phyloP scores from a whole-genome alignment of 2,888 invertebrate species.

The Agrilus cyanescens region DNA sequence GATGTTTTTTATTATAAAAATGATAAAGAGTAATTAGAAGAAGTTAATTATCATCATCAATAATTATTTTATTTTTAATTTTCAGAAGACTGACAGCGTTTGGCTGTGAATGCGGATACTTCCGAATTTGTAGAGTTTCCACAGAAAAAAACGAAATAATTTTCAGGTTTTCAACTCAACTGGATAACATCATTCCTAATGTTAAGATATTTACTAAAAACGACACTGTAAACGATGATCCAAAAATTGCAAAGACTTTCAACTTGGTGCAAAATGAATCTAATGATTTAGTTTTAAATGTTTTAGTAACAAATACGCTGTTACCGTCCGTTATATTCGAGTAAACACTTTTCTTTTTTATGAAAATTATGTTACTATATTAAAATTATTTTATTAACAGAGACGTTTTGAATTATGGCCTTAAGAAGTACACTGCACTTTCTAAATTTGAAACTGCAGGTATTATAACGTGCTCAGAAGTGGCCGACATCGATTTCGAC shows the following conservation, averaged over 20 bases:
- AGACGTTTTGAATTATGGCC: slow-evolving; percentile 38
- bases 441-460: slow-evolving; percentile 44
- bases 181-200: slow-evolving; percentile 44
- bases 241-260: not conserved
- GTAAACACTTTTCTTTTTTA: slow-evolving; percentile 27
- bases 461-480: slow-evolving; percentile 46
- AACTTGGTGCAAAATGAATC: not conserved
- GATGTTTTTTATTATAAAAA: slow-evolving; percentile 39
- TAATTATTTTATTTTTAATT: slow-evolving; percentile 8
- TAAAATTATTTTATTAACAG: slow-evolving; percentile 27
- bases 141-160: slow-evolving; percentile 37
- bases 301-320: slow-evolving; percentile 44
- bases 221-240: slow-evolving; percentile 11
- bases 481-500: slow-evolving; percentile 60
- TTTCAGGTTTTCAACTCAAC: slow-evolving; percentile 39
- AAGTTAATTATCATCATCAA: not conserved
- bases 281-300: slow-evolving; percentile 34
- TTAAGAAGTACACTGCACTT: slow-evolving; percentile 36
- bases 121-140: slow-evolving; percentile 41
- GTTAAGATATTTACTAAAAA: slow-evolving; percentile 37
- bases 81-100: slow-evolving; percentile 43
- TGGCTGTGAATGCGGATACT: slow-evolving; percentile 49
- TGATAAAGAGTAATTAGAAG: slow-evolving; percentile 33
- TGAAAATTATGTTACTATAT: not conserved
- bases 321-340: slow-evolving; percentile 46